Evolutionary conservation across 37 sponge, comb jelly and placozoan species (phyloP).

Genomic region (Bolinopsis microptera): DNA sequence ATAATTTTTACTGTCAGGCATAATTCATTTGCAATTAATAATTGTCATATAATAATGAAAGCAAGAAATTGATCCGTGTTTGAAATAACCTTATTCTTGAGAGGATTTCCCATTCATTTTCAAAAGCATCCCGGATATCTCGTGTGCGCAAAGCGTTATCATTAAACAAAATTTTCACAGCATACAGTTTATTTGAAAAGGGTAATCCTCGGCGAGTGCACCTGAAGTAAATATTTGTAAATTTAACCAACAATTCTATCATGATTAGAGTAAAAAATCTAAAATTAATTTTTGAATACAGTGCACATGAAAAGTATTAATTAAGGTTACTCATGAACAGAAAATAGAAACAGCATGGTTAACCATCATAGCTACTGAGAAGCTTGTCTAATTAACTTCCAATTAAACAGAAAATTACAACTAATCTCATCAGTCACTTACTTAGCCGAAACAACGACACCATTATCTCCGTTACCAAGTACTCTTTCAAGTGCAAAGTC

Average conservation of each 20-base stretch:
- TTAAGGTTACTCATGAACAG: no score
- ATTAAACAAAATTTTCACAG: slow-evolving; percentile 82
- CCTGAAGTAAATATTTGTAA: not conserved
- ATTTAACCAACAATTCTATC: not conserved
- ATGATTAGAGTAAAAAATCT: not conserved
- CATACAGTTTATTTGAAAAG: slow-evolving; percentile 74
- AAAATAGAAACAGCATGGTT: no score
- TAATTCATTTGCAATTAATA: no score
- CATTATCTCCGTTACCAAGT: slow-evolving; percentile 73
- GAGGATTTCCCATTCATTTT: slow-evolving; percentile 83
- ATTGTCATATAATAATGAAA: no score
- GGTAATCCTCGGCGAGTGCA: slow-evolving; percentile 71
- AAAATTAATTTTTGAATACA: not conserved
- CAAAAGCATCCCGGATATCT: slow-evolving; percentile 73
- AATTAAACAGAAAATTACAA: no score
- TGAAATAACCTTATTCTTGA: slow-evolving; percentile 69
- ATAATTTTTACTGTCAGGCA: no score
- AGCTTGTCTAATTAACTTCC: no score
- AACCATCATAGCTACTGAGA: no score
- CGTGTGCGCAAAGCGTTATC: slow-evolving; percentile 75
- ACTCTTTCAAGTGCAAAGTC: slow-evolving; percentile 72
- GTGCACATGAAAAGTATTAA: no score
- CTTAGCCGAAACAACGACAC: slow-evolving; percentile 77
- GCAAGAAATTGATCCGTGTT: no score
- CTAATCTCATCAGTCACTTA: no score